phyloP scores from a whole-genome alignment of 2,888 invertebrate species.

The Perizoma affinitatum region DNA sequence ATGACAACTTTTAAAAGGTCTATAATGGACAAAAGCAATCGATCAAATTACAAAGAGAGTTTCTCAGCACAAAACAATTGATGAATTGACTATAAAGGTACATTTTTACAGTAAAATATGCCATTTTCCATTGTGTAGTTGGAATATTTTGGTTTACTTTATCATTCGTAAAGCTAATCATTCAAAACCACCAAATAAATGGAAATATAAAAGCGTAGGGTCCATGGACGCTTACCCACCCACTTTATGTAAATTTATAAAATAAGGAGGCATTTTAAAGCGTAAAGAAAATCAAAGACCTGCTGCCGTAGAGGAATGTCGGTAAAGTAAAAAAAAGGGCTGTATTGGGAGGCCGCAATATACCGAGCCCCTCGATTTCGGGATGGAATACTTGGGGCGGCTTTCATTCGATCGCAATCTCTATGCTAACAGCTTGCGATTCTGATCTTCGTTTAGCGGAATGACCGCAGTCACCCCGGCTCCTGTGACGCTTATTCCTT shows the following conservation, averaged over 20 bases:
- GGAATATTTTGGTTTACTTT: constrained; percentile 52
- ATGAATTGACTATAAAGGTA: constrained; percentile 64
- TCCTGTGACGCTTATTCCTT: constrained; percentile 80
- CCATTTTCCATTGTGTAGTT: constrained; percentile 54
- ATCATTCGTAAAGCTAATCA: constrained; percentile 47
- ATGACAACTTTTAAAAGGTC: constrained; percentile 79
- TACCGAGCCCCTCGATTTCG: constrained; percentile 74
- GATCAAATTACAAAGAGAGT: constrained; percentile 80
- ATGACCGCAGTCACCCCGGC: constrained; percentile 82
- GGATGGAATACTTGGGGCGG: constrained; percentile 80
- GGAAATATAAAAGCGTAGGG: constrained; percentile 41
- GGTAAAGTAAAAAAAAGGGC: constrained; percentile 71
- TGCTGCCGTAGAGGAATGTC: constrained; percentile 67
- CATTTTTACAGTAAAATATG: constrained; percentile 61
- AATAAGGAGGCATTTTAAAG: constrained; percentile 60
- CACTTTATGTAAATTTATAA: constrained; percentile 51
- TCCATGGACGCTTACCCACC: constrained; percentile 31
- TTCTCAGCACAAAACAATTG: constrained; percentile 75
- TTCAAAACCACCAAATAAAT: constrained; percentile 47
- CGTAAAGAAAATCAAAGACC: constrained; percentile 71
- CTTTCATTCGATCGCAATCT: constrained; percentile 83
- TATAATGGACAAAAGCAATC: constrained; percentile 80
- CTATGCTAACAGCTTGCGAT: constrained; percentile 84
- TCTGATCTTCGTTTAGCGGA: constrained; percentile 84
- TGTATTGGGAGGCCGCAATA: constrained; percentile 77